Percentiles rank a stretch among this genome's conserved stretches.
Evolutionary conservation across 2,113 vertebrate species (phyloP).

Genomic region (Mustela lutreola): DNA sequence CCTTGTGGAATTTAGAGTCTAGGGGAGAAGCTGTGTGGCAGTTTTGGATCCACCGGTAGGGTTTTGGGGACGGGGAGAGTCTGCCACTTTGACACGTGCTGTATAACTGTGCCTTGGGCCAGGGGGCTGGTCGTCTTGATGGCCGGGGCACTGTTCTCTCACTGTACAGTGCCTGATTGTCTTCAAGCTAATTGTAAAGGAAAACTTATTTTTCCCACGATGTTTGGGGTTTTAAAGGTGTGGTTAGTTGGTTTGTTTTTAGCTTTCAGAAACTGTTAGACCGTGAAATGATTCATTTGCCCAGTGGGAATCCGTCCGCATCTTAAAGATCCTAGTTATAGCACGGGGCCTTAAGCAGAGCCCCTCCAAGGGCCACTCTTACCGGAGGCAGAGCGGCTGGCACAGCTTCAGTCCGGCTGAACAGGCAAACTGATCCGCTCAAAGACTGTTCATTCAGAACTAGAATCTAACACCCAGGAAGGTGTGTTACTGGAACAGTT

Average conservation of each 20-base stretch:
- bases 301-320: neutral
- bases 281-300: neutral
- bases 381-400: neutral
- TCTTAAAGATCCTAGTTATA: neutral
- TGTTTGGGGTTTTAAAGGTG: neutral
- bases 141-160: neutral
- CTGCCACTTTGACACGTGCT: neutral
- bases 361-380: neutral
- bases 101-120: neutral
- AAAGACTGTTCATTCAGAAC: neutral
- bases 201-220: neutral
- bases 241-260: neutral
- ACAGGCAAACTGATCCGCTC: neutral
- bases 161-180: neutral
- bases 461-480: neutral
- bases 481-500: neutral
- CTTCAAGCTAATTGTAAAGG: neutral
- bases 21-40: neutral
- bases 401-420: neutral
- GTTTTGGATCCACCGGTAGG: neutral
- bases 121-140: accelerated
- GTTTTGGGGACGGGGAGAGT: neutral
- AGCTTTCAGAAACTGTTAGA: neutral
- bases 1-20: neutral
- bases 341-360: neutral